Conservation (phyloP, 2,888 invertebrate species). For the Caenorhabditis sp. region DNA sequence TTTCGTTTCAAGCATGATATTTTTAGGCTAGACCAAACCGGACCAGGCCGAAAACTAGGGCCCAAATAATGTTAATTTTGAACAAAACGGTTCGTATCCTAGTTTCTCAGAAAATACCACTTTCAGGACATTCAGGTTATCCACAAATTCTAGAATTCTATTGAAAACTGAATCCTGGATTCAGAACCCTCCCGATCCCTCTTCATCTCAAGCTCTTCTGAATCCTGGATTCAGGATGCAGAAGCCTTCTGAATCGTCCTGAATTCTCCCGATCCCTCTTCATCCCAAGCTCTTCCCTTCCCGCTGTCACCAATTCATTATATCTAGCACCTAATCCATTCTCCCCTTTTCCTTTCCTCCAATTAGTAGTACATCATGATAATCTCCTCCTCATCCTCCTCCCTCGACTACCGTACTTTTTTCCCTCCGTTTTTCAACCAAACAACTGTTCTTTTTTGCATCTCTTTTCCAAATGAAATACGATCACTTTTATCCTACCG, state of each 20-base stretch:
- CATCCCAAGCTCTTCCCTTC: constrained; percentile 12
- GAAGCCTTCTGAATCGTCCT: neutral
- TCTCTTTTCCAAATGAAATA: neutral
- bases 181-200: constrained; percentile 6
- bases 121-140: too few relatives aligned
- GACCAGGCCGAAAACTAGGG: too few relatives aligned
- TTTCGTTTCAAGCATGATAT: too few relatives aligned
- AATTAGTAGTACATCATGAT: constrained; percentile 11
- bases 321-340: constrained; percentile 13
- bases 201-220: too few relatives aligned
- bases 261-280: neutral
- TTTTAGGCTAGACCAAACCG: too few relatives aligned
- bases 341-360: constrained; percentile 6
- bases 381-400: constrained; percentile 1
- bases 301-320: too few relatives aligned
- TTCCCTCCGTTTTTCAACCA: neutral
- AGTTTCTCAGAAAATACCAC: too few relatives aligned
- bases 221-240: too few relatives aligned
- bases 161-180: too few relatives aligned
- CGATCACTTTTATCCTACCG: neutral
- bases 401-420: constrained; percentile 6
- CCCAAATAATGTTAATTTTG: too few relatives aligned
- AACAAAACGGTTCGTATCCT: too few relatives aligned
- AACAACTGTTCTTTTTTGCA: neutral
- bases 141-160: too few relatives aligned